These are phyloP conservation scores for Urocolius indicus DNA, from an alignment of 2,113 vertebrate genomes.

Conservation along the genomic window DNA sequence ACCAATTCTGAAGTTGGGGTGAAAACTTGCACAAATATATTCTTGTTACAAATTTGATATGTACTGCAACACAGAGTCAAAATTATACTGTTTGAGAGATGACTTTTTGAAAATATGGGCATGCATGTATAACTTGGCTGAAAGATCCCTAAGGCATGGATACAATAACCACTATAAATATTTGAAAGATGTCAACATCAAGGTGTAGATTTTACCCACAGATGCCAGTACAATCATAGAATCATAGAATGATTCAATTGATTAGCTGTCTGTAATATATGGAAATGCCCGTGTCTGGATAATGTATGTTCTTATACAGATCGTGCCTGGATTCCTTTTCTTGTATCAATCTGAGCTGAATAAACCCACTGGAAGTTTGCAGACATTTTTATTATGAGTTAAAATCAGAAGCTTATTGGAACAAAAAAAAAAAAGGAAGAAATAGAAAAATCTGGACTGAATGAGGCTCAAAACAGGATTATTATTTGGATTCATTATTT, in stretches of 20 bases:
- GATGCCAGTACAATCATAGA: slow-evolving; percentile 54
- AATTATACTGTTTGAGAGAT: neutral
- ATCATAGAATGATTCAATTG: slow-evolving; percentile 53
- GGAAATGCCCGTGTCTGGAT: slow-evolving; percentile 9
- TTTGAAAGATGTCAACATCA: slow-evolving; percentile 59
- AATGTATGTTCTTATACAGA: neutral
- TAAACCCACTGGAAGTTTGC: neutral
- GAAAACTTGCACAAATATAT: neutral
- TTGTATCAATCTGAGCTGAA: neutral
- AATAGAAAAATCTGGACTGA: neutral
- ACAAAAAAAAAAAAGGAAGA: neutral
- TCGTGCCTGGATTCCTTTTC: slow-evolving; percentile 38
- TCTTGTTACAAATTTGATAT: neutral
- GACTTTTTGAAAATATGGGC: neutral
- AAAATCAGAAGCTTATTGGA: neutral
- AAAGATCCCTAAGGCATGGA: neutral
- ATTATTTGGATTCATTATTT: neutral
- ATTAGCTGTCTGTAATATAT: slow-evolving; percentile 49
- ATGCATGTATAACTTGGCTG: slow-evolving; percentile 42
- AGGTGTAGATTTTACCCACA: slow-evolving; percentile 42
- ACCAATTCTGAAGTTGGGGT: neutral
- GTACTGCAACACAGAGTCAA: neutral
- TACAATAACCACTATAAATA: slow-evolving; percentile 50
- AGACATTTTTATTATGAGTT: slow-evolving; percentile 10
- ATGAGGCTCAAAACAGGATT: neutral